phyloP scores from a whole-genome alignment of 2,797 vertebrate genomes.

The Anguilla obscura region DNA sequence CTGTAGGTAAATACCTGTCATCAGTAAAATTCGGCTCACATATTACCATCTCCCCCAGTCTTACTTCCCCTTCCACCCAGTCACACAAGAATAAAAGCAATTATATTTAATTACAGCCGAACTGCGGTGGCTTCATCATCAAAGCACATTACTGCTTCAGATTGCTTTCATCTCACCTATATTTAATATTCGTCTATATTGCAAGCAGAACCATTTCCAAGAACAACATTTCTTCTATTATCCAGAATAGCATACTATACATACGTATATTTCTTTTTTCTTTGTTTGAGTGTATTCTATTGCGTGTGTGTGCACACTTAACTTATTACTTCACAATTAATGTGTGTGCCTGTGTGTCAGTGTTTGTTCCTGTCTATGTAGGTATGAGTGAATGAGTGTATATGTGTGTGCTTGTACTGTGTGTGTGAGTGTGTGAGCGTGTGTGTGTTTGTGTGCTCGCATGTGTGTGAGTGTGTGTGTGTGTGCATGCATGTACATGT shows the following conservation, averaged over 20 bases:
- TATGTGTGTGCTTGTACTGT: background rate
- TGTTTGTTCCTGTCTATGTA: background rate
- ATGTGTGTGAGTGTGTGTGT: background rate
- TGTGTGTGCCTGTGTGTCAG: background rate
- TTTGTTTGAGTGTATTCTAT: background rate
- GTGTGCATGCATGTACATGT: background rate
- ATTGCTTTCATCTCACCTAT: conserved; percentile 20
- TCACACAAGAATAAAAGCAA: background rate
- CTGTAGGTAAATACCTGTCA: conserved; percentile 59
- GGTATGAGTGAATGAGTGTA: background rate
- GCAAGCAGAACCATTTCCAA: background rate
- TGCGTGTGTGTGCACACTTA: background rate
- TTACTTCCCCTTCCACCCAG: background rate
- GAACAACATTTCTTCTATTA: background rate
- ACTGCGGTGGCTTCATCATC: background rate
- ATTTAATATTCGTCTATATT: conserved; percentile 9
- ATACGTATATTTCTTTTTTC: background rate
- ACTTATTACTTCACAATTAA: background rate
- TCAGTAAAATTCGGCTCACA: background rate
- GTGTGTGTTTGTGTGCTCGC: too few species aligned
- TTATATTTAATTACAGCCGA: background rate
- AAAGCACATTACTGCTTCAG: background rate
- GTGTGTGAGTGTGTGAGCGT: too few species aligned
- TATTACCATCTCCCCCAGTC: background rate
- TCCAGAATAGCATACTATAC: background rate